These are phyloP conservation scores for Clivina fossor DNA, from an alignment of 2,888 invertebrate genomes.

Conservation along the genomic window DNA sequence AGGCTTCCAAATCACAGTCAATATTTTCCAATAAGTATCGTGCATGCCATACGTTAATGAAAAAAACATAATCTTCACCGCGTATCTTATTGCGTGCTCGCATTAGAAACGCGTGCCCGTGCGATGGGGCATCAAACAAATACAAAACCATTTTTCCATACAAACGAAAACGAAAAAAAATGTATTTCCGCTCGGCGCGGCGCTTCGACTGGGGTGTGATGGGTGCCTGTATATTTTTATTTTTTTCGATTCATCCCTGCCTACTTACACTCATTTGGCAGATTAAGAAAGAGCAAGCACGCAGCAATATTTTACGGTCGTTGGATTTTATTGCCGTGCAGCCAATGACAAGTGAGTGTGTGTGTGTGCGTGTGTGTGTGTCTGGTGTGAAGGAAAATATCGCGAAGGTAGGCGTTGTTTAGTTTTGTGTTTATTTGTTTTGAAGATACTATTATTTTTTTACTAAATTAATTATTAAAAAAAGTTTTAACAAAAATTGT, in stretches of 20 bases:
- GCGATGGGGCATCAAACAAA: slow-evolving; percentile 13
- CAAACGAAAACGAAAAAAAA: slow-evolving; percentile 22
- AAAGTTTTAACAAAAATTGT: too few relatives aligned
- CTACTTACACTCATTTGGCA: slow-evolving; percentile 25
- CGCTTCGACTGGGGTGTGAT: too few relatives aligned
- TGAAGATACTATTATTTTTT: too few relatives aligned
- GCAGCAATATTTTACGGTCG: slow-evolving; percentile 26
- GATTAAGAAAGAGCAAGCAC: slow-evolving; percentile 23
- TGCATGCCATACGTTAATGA: too few relatives aligned
- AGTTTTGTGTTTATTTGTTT: too few relatives aligned
- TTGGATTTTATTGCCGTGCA: slow-evolving; percentile 21
- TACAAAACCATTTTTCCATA: slow-evolving; percentile 14
- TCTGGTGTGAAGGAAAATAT: too few relatives aligned
- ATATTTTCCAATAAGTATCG: slow-evolving; percentile 8
- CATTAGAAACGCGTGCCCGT: too few relatives aligned
- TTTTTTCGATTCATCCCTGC: slow-evolving; percentile 20
- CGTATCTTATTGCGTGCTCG: slow-evolving; percentile 17
- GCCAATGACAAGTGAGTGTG: slow-evolving; percentile 12
- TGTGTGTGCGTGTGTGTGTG: too few relatives aligned
- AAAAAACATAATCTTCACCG: slow-evolving; percentile 10
- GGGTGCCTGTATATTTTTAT: slow-evolving; percentile 5
- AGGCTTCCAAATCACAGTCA: neutral
- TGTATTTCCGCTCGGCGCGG: too few relatives aligned
- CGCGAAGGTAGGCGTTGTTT: too few relatives aligned
- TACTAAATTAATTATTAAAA: too few relatives aligned